Evolutionary conservation across 2,797 vertebrate genomes (phyloP).

Genomic region (Micromesistius poutassou): DNA sequence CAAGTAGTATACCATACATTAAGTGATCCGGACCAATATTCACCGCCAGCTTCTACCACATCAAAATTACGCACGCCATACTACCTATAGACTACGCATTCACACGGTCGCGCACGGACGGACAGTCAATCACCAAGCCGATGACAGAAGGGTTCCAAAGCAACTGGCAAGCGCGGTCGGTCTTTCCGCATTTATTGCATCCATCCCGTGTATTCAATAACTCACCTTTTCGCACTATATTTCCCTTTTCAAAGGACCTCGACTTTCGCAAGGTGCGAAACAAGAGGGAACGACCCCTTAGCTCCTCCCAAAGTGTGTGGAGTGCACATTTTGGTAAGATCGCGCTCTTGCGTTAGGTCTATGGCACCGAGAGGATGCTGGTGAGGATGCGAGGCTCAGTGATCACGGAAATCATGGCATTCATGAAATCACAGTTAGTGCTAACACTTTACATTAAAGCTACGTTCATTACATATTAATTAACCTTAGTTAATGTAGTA

Average conservation of each 20-base stretch:
- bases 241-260: neutral
- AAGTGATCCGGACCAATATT: constrained; percentile 25
- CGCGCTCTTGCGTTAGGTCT: neutral
- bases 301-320: constrained; percentile 5
- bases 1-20: neutral
- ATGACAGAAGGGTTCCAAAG: neutral
- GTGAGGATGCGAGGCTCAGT: neutral
- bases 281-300: neutral
- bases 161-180: neutral
- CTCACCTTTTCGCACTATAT: constrained; percentile 55
- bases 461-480: too few relatives aligned
- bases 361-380: neutral
- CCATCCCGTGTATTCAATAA: constrained; percentile 20
- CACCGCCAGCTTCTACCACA: neutral
- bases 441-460: too few relatives aligned
- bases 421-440: neutral
- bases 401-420: neutral
- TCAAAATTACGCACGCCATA: constrained; percentile 57
- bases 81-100: constrained; percentile 27
- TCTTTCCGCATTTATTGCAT: constrained; percentile 4
- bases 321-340: neutral
- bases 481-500: too few relatives aligned
- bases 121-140: neutral
- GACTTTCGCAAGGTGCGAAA: constrained; percentile 6
- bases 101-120: constrained; percentile 18